Base-by-base conservation (phyloP, 1,140 invertebrate genomes). In the Dermatophagoides farinae region DNA sequence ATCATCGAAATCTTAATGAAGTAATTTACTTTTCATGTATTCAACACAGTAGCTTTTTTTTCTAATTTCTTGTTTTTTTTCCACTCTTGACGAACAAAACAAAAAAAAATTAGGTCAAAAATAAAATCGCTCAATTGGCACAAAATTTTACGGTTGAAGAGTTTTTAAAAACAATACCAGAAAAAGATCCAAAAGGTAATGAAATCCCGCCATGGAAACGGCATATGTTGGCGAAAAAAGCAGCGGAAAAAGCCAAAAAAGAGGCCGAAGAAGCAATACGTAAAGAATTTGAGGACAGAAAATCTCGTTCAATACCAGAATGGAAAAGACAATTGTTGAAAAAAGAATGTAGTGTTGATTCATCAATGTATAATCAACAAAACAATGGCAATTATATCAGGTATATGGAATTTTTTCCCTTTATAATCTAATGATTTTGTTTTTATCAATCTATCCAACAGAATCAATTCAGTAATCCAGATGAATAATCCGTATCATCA, bases 181-280 rank as follows among this genome's bases (percentile, higher is more conserved):
- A 88, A 66, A 82, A 81, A 57, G 89, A 93, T 69, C 79, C 80
- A 43, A 80, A 84, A n/a, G 89, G 89, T 14, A 86, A 86, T 66
- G 73, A 81, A 20, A 91, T 93, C 68, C 89, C 89, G 12, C 82
- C 82, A 20, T 93, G 90, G 89, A 92, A 92, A 71, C 73, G 88
- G 23, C 88, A 93, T 73, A 90, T 96, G 85, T 68, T 93, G 69
- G 89, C 89, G 0, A 83, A 87, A 66, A 88, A 92, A 70, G 85
- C 86, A 0, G 89, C 89, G 0, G 88, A 93, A 70, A 82, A 85
- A 63, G 89, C 89, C 1, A 81, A 85, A 61, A 86, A 85, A 69
- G 88, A 93, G 67, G 74, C 88, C 54, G 87, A 91, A 72, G 86
- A 88, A 70, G 79, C 85, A 65, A 73, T 62, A 2, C 57, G 81